A percentile compares a stretch with the other conserved stretches of the same genome.
Conservation (phyloP, 2,797 vertebrate species). For the Chrysocyon brachyurus region DNA sequence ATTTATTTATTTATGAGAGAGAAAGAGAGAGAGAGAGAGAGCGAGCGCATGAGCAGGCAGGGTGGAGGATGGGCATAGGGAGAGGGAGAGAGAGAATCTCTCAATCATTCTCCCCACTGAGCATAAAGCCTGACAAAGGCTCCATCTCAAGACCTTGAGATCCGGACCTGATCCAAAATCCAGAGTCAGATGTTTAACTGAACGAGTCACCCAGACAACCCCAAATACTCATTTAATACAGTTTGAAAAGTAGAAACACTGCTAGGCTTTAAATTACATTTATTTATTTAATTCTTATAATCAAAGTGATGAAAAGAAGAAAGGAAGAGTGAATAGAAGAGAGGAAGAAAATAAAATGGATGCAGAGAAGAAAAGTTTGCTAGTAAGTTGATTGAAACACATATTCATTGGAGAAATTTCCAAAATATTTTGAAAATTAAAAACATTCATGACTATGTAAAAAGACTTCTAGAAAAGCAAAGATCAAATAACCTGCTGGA, state of each 20-base stretch:
- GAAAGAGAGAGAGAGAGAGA: neutral
- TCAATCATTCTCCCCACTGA: neutral
- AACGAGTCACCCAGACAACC: neutral
- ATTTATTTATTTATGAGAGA: neutral
- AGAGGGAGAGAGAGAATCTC: neutral
- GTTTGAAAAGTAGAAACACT: neutral
- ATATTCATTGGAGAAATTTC: neutral
- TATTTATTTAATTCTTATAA: neutral
- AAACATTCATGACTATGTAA: neutral
- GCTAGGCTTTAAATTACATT: neutral
- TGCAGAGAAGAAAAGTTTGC: neutral
- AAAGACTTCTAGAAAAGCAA: neutral
- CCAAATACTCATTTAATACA: neutral
- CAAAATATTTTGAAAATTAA: neutral
- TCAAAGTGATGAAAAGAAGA: neutral
- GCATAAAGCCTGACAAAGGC: neutral
- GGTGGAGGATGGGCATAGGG: neutral
- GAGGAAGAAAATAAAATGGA: neutral
- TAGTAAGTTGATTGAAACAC: neutral
- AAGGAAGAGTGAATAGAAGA: neutral
- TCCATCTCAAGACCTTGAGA: neutral
- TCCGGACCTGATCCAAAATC: neutral
- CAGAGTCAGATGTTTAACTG: neutral
- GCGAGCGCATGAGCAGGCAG: rapidly evolving
- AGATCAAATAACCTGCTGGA: neutral